These are phyloP conservation scores for Arrhopalites spinosus DNA, from an alignment of 2,888 invertebrate species.

Conservation along the genomic window DNA sequence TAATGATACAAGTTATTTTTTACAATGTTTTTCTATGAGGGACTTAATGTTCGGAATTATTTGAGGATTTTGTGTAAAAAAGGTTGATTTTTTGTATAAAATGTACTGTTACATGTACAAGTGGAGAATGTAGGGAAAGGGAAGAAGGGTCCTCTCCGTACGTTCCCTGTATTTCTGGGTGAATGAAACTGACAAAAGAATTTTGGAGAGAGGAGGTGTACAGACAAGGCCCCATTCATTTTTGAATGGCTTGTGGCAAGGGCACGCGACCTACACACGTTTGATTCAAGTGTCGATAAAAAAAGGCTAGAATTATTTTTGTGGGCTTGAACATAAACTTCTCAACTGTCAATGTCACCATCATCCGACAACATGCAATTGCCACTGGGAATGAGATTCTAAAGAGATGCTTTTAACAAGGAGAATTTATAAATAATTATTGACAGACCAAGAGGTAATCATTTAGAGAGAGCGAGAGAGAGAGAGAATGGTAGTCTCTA, in stretches of 20 bases:
- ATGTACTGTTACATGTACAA: no score
- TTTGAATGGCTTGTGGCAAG: slow-evolving; percentile 31
- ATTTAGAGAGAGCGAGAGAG: no score
- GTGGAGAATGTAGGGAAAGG: no score
- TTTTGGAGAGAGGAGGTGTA: not conserved
- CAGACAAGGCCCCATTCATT: slow-evolving; percentile 19
- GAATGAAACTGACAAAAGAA: not conserved
- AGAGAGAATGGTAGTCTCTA: not conserved
- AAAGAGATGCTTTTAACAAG: slow-evolving; percentile 18
- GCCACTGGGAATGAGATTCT: not conserved
- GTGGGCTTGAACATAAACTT: slow-evolving; percentile 4
- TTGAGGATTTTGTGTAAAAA: no score
- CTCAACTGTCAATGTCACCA: slow-evolving; percentile 33
- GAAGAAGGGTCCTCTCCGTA: no score
- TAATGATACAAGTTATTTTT: no score
- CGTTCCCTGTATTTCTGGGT: no score
- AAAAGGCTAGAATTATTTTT: slow-evolving; percentile 20
- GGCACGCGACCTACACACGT: slow-evolving; percentile 42
- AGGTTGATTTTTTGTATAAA: no score
- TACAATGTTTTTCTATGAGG: no score
- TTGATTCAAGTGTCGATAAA: slow-evolving; percentile 36
- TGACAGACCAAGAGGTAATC: not conserved
- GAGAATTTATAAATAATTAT: slow-evolving; percentile 29
- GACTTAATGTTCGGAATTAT: no score
- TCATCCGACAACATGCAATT: not conserved